These are phyloP conservation scores for Hemibagrus wyckioides DNA, from an alignment of 2,113 vertebrate genomes.

Conservation along the genomic window DNA sequence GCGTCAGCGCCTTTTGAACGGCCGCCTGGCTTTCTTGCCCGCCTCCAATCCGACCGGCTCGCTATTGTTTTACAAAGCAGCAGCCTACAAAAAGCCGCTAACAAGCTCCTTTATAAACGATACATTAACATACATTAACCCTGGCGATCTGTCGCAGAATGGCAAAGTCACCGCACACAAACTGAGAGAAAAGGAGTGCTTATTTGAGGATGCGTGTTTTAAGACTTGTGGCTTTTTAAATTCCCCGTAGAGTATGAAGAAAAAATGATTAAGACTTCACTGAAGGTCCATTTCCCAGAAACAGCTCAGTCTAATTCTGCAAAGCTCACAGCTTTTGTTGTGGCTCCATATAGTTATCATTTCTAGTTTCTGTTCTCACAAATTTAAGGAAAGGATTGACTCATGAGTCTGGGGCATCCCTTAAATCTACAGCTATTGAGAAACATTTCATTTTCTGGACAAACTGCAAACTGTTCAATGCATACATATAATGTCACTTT, in stretches of 20 bases:
- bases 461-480: slow-evolving; percentile 34
- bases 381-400: neutral
- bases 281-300: neutral
- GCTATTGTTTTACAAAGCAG: slow-evolving; percentile 81
- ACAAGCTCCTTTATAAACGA: slow-evolving; percentile 84
- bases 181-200: slow-evolving; percentile 38
- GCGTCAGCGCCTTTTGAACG: slow-evolving; percentile 82
- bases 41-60: slow-evolving; percentile 52
- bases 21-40: slow-evolving; percentile 35
- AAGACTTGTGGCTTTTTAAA: slow-evolving; percentile 4
- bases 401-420: neutral
- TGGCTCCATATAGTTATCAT: neutral
- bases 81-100: slow-evolving; percentile 73
- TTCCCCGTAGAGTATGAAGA: neutral
- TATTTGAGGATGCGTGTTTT: slow-evolving; percentile 46
- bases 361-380: slow-evolving; percentile 27
- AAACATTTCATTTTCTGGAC: neutral
- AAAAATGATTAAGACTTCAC: slow-evolving; percentile 40
- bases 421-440: neutral
- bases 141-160: slow-evolving; percentile 35
- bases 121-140: slow-evolving; percentile 69
- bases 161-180: slow-evolving; percentile 28
- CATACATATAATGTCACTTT: slow-evolving; percentile 52
- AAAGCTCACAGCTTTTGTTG: neutral
- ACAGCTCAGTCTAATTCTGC: neutral